Percentiles rank a stretch among this genome's conserved stretches.
Conservation (phyloP, 2,888 invertebrate genomes). For the Acronicta leporina region DNA sequence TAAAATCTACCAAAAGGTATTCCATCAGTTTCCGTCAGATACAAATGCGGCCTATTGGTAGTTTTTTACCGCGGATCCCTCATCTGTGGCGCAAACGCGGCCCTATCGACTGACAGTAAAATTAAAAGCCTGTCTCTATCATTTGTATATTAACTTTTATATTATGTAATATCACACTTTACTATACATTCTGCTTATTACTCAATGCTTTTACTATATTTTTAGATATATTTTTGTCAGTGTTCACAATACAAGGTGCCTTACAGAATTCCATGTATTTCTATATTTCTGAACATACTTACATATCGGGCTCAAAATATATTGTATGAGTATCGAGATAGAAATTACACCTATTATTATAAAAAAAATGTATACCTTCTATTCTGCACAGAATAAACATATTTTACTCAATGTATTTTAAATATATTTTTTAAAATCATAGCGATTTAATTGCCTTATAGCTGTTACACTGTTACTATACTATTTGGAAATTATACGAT, state of each 20-base stretch:
- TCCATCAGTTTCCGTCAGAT: too few species aligned
- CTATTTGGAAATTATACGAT: constrained; percentile 42
- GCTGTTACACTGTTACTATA: constrained; percentile 54
- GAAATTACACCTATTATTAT: constrained; percentile 15
- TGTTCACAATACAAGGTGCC: constrained; percentile 40
- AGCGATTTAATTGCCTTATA: constrained; percentile 23
- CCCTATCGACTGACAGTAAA: too few species aligned
- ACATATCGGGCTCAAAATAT: constrained; percentile 16
- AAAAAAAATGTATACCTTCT: constrained; percentile 16
- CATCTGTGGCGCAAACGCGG: too few species aligned
- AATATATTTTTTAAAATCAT: constrained; percentile 6
- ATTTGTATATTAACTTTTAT: too few species aligned
- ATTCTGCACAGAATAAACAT: constrained; percentile 13
- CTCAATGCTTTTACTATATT: constrained; percentile 13
- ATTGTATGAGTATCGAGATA: constrained; percentile 11
- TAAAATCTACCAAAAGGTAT: too few species aligned
- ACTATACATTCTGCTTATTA: too few species aligned
- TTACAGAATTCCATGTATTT: constrained; percentile 43
- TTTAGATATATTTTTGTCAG: constrained; percentile 19
- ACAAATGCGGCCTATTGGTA: too few species aligned
- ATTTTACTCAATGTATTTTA: constrained; percentile 21
- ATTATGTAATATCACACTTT: too few species aligned
- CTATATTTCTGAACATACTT: constrained; percentile 20
- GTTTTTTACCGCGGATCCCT: too few species aligned
- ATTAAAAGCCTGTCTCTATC: too few species aligned